A percentile compares a stretch with the other conserved stretches of the same genome.
phyloP scores from a whole-genome alignment of 2,113 vertebrate genomes.

The Ailuropoda melanoleuca region DNA sequence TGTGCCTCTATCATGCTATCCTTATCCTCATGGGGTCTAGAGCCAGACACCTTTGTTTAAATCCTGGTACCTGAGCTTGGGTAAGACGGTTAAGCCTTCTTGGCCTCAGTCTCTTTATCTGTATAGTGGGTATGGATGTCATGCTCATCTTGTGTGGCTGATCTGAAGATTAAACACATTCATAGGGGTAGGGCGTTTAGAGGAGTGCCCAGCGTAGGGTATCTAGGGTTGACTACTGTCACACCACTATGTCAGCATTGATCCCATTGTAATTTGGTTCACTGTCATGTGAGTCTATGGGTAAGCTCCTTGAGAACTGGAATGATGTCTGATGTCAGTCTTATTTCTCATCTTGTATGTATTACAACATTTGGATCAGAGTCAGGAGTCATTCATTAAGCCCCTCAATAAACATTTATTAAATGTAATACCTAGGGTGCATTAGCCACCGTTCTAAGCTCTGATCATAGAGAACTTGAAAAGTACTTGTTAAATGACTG shows the following conservation, averaged over 20 bases:
- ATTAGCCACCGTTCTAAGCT: background rate
- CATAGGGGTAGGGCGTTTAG: background rate
- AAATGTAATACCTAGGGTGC: background rate
- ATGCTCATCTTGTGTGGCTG: background rate
- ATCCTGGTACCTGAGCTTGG: background rate
- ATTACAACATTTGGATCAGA: background rate
- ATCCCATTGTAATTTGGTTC: rapidly evolving
- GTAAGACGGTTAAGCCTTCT: background rate
- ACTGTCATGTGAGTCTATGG: rapidly evolving
- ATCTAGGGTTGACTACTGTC: background rate
- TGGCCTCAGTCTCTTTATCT: background rate
- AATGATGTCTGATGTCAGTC: background rate
- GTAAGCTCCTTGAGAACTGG: rapidly evolving
- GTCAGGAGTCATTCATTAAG: background rate
- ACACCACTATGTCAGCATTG: rapidly evolving
- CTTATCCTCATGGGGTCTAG: too few species aligned
- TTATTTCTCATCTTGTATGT: rapidly evolving
- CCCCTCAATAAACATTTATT: background rate
- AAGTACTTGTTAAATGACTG: background rate
- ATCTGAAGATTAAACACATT: background rate
- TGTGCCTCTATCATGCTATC: background rate
- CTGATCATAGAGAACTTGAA: background rate
- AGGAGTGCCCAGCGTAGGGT: background rate
- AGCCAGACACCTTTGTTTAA: background rate
- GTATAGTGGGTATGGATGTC: rapidly evolving